These are phyloP conservation scores for Varanus salvator DNA, from an alignment of 2,113 vertebrate species.

Conservation along the genomic window DNA sequence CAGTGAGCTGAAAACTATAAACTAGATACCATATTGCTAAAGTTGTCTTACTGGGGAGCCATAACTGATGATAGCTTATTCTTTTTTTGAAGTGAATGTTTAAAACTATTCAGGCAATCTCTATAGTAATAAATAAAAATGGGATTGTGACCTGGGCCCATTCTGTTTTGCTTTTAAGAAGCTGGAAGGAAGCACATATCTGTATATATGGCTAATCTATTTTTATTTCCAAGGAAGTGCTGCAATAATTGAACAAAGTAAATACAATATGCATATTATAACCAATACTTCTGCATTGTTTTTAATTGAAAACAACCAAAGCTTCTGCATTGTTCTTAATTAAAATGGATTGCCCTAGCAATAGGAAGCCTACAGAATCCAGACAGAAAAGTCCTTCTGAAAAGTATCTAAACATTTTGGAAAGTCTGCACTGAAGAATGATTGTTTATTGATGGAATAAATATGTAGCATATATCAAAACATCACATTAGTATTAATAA, in stretches of 20 bases:
- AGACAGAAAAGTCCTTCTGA: neutral
- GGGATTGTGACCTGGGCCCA: constrained; percentile 19
- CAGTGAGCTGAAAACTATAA: constrained; percentile 24
- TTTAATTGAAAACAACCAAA: neutral
- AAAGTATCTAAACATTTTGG: neutral
- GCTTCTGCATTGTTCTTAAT: neutral
- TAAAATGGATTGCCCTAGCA: neutral
- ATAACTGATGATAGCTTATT: constrained; percentile 33
- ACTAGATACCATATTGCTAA: constrained; percentile 25
- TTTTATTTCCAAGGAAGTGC: neutral
- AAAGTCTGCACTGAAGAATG: neutral
- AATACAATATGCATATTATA: neutral
- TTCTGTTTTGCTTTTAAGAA: neutral
- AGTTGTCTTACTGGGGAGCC: constrained; percentile 19
- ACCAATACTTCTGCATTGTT: neutral
- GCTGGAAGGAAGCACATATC: constrained; percentile 13
- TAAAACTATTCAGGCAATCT: neutral
- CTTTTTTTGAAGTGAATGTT: neutral
- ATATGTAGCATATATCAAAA: neutral
- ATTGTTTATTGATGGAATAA: neutral
- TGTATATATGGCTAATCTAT: neutral
- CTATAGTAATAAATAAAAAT: constrained; percentile 20
- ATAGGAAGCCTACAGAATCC: neutral
- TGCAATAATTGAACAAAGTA: neutral
- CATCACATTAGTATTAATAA: neutral